Percentiles rank a stretch among this genome's conserved stretches.
These are phyloP conservation scores for Drosophila pruinosa DNA, from an alignment of 1,140 invertebrate species.

Conservation along the genomic window DNA sequence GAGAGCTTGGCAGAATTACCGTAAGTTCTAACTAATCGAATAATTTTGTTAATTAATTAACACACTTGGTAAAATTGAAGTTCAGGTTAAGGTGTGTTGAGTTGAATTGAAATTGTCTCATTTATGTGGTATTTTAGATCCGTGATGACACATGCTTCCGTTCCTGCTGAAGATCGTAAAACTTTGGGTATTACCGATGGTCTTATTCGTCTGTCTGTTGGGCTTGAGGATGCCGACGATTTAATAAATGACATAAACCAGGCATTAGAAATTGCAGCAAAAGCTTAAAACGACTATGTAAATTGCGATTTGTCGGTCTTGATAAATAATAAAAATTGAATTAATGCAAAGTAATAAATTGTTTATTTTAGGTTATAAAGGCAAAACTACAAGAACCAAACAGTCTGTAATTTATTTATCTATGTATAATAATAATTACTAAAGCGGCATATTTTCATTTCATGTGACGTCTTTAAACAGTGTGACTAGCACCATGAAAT, in stretches of 20 bases:
- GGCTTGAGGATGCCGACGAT: conserved; percentile 94
- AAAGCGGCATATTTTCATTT: too few relatives aligned
- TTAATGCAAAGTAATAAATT: not conserved
- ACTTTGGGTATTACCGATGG: conserved; percentile 93
- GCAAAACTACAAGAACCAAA: too few relatives aligned
- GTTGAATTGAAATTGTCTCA: too few relatives aligned
- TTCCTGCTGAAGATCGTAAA: conserved; percentile 88
- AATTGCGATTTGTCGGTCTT: not conserved
- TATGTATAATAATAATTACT: too few relatives aligned
- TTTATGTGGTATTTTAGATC: conserved; percentile 43
- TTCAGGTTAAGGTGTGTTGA: too few relatives aligned
- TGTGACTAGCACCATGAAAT: too few relatives aligned
- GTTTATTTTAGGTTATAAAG: not conserved
- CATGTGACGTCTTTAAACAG: too few relatives aligned
- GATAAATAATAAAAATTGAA: not conserved
- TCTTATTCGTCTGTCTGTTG: conserved; percentile 95
- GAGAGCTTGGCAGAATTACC: conserved; percentile 95
- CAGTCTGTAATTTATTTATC: too few relatives aligned
- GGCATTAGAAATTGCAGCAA: conserved; percentile 85
- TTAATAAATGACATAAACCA: conserved; percentile 94
- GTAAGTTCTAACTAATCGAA: conserved; percentile 85
- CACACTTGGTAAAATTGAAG: too few relatives aligned
- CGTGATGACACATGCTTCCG: conserved; percentile 93
- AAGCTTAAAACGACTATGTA: conserved; percentile 36
- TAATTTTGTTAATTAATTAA: not conserved